A percentile compares a stretch with the other conserved stretches of the same genome.
Evolutionary conservation across 2,888 invertebrate species (phyloP).

Genomic region (Andricus curvator): DNA sequence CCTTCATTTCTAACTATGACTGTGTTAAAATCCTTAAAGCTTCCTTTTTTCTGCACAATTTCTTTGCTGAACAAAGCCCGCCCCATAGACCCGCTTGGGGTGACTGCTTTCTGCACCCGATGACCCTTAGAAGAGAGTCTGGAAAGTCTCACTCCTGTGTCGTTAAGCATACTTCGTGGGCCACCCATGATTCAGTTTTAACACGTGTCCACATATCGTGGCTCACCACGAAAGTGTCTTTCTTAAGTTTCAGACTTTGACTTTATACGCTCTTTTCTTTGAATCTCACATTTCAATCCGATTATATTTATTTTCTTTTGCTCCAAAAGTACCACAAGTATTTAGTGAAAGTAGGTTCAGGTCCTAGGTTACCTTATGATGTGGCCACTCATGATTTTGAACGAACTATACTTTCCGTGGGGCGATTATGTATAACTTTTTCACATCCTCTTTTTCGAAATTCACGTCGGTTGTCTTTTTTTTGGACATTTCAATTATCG

Average conservation of each 20-base stretch:
- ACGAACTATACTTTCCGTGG: no score
- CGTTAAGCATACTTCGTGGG: conserved; percentile 35
- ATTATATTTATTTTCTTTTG: no score
- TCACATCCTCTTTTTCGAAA: no score
- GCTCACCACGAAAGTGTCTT: conserved; percentile 29
- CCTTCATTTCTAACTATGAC: no score
- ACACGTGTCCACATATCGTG: conserved; percentile 49
- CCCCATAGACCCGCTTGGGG: conserved; percentile 22
- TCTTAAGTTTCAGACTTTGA: neutral
- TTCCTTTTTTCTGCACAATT: neutral
- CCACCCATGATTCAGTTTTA: conserved; percentile 48
- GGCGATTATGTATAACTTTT: no score
- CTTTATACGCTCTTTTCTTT: neutral
- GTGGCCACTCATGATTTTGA: no score
- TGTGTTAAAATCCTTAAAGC: no score
- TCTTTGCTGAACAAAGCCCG: conserved; percentile 26
- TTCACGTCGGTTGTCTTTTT: no score
- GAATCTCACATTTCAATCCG: neutral
- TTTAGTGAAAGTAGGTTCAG: no score
- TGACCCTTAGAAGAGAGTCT: conserved; percentile 47
- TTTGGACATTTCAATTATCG: no score
- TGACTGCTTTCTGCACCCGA: conserved; percentile 39
- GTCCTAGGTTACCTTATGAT: no score
- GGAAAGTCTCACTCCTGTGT: conserved; percentile 48
- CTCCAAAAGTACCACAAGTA: no score